Evolutionary conservation across 2,888 invertebrate genomes (phyloP), one percentile per base, ranked within the genome.

Genomic region (Palloptera scutellata): DNA sequence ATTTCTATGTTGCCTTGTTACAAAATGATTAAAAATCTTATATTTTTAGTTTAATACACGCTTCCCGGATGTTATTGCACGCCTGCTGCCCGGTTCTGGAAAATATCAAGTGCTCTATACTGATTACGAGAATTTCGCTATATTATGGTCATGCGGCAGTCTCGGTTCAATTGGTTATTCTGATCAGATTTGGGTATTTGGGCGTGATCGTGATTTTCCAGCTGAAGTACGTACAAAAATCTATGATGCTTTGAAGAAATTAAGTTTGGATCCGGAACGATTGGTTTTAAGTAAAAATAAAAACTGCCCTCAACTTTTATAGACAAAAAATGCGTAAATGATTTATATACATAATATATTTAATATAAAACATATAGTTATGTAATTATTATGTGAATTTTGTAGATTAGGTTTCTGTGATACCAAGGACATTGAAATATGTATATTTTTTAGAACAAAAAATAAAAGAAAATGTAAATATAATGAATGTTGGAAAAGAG

Each of bases 181-280:
- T 88, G 92, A 92, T 86, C 88, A 90, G 77, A 88, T 92, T 71
- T 92, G 92, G 92, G 86, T 92, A 66, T 85, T 92, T 77, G 91
- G 90, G 1, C 87, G 92, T 40, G 81, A 86, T 71, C 88, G 88
- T 64, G 91, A 92, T 81, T 88, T 92, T 68, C 86, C 88, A 48
- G 91, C 89, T n/a, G 81, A 85, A 58, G 85, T 88, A 61, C 87
- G 92, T 68, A 88, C 89, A 13, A 87, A 88, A 75, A 88, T 92
- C 70, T 92, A 92, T 81, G 86, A 87, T 73, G 86, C 88, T 68
- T 84, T 92, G 75, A 85, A 86, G 73, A 86, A 87, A 60, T 84
- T 89, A 66, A 86, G 86, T 12, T 86, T 92, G 8, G 91, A 92
- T 83, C 88, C 91, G 12, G 91, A 92, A 80, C 86, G 92, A 72